Percentiles rank a stretch among this genome's conserved stretches.
Evolutionary conservation across 2,113 vertebrate species (phyloP).

Genomic region (Menidia beryllina): DNA sequence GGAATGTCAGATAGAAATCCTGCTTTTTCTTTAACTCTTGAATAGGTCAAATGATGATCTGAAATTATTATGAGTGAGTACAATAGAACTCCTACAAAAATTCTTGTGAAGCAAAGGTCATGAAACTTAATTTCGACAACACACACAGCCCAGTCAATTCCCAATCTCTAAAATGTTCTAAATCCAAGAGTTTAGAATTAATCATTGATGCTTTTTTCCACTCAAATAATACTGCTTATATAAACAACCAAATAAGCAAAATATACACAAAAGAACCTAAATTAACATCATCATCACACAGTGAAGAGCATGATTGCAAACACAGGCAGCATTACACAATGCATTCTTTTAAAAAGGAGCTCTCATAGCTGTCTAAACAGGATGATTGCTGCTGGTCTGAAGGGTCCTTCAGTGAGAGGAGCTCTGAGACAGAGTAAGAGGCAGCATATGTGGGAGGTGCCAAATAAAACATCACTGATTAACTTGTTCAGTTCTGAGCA

Average conservation of each 20-base stretch:
- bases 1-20: too few relatives aligned
- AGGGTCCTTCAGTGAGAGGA: conserved; percentile 77
- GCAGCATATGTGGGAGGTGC: conserved; percentile 68
- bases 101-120: conserved; percentile 10
- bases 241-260: conserved; percentile 56
- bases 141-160: not conserved
- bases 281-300: conserved; percentile 62
- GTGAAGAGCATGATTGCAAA: conserved; percentile 69
- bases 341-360: conserved; percentile 31
- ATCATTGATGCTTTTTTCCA: conserved; percentile 3
- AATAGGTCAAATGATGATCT: not conserved
- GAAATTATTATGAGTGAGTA: not conserved
- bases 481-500: conserved; percentile 50
- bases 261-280: conserved; percentile 56
- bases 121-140: conserved; percentile 16
- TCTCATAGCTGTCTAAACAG: conserved; percentile 77
- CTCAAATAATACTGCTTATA: conserved; percentile 26
- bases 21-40: too few relatives aligned
- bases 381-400: conserved; percentile 78
- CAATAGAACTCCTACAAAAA: not conserved
- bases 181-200: conserved; percentile 13
- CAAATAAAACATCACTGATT: conserved; percentile 69
- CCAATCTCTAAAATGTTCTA: conserved; percentile 3
- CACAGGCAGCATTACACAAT: conserved; percentile 63
- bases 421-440: conserved; percentile 57